A percentile compares a stretch with the other conserved stretches of the same genome.
These are phyloP conservation scores for Tricholauxania praeusta DNA, from an alignment of 2,888 invertebrate species.

Conservation along the genomic window DNA sequence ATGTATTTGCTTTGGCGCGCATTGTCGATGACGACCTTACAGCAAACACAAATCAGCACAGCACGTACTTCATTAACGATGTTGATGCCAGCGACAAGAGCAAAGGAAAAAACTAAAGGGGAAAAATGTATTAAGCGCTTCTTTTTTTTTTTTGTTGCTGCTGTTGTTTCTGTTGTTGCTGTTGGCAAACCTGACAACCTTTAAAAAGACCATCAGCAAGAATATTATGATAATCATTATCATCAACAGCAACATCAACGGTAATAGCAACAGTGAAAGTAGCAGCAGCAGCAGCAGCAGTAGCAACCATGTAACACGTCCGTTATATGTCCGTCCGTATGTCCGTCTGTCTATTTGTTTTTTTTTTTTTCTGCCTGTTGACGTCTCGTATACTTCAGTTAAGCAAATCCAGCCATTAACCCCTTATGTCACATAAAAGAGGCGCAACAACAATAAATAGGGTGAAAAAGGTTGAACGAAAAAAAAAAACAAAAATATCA, in stretches of 20 bases:
- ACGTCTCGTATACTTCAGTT: constrained; percentile 3
- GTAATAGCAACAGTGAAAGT: not conserved
- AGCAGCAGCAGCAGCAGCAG: not conserved
- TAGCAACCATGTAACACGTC: constrained; percentile 11
- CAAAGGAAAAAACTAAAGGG: not conserved
- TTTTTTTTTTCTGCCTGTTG: too few species aligned
- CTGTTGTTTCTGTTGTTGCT: constrained; percentile 1
- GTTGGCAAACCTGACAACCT: constrained; percentile 17
- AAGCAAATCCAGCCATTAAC: constrained; percentile 20
- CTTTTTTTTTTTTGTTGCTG: not conserved
- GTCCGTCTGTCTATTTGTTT: too few species aligned
- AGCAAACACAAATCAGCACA: constrained; percentile 18
- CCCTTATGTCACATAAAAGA: constrained; percentile 25
- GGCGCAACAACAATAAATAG: not conserved
- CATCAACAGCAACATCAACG: constrained; percentile 6
- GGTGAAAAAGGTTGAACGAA: not conserved
- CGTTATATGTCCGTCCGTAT: not conserved
- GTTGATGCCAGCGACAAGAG: not conserved
- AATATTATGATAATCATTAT: constrained; percentile 24
- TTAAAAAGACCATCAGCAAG: constrained; percentile 25
- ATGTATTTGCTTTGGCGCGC: too few species aligned
- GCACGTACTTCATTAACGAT: constrained; percentile 32
- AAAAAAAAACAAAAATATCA: not conserved
- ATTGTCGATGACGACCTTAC: too few species aligned
- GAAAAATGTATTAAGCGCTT: not conserved